Evolutionary conservation across 1,140 invertebrate species (phyloP).

Genomic region (Drosophila orosa): DNA sequence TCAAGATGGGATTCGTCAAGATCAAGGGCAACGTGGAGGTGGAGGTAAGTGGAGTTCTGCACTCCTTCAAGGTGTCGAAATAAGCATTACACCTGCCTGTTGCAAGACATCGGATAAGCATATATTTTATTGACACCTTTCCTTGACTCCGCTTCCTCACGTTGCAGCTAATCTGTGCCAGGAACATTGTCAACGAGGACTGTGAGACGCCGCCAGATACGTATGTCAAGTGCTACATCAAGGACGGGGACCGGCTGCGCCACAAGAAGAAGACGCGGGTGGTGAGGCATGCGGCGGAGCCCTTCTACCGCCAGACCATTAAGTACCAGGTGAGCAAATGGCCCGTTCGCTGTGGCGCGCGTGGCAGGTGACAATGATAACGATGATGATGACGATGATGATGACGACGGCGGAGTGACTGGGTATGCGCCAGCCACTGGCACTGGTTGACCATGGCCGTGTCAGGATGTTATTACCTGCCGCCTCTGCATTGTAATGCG

Average conservation of each 20-base stretch:
- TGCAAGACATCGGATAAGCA: not conserved
- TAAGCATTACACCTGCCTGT: not conserved
- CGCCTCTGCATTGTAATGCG: conserved; percentile 59
- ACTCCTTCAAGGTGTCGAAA: not conserved
- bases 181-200: conserved; percentile 85
- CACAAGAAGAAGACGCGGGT: conserved; percentile 96
- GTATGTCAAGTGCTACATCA: conserved; percentile 97
- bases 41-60: conserved; percentile 87
- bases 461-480: conserved; percentile 38
- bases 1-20: conserved; percentile 94
- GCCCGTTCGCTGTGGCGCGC: conserved; percentile 31
- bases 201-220: conserved; percentile 89
- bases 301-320: conserved; percentile 94
- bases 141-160: not conserved
- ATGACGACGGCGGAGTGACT: not conserved
- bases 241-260: conserved; percentile 93
- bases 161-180: conserved; percentile 84
- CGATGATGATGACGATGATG: conserved; percentile 24
- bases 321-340: conserved; percentile 89
- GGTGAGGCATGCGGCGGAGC: conserved; percentile 90
- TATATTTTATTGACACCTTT: conserved; percentile 19
- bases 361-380: conserved; percentile 36
- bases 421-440: conserved; percentile 12
- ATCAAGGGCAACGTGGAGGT: conserved; percentile 96
- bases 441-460: conserved; percentile 9